phyloP scores from a whole-genome alignment of 2,797 vertebrate genomes.

The Oryzias dopingdopingensis region DNA sequence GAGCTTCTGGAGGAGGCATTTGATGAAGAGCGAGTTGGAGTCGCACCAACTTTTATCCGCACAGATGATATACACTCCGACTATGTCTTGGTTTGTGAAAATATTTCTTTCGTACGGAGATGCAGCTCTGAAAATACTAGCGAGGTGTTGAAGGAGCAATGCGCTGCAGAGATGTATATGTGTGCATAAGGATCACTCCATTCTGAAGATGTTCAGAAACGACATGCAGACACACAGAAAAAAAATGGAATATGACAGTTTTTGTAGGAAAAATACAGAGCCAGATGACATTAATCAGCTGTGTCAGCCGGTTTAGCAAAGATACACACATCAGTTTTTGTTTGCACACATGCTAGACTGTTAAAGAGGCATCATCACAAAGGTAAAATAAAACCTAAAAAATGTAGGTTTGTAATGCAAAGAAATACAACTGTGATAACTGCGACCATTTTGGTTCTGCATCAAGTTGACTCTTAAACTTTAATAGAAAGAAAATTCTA shows the following conservation, averaged over 20 bases:
- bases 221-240: neutral
- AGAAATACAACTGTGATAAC: conserved; percentile 39
- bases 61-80: conserved; percentile 31
- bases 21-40: conserved; percentile 44
- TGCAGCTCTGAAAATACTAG: no score
- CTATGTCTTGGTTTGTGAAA: conserved; percentile 23
- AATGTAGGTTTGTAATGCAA: conserved; percentile 51
- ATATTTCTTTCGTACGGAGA: conserved; percentile 1
- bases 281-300: conserved; percentile 2
- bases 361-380: conserved; percentile 49
- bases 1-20: conserved; percentile 37
- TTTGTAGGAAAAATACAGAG: conserved; percentile 10
- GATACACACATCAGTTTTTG: conserved; percentile 10
- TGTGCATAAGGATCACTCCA: no score
- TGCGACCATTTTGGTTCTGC: conserved; percentile 33
- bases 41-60: conserved; percentile 20
- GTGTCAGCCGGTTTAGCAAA: conserved; percentile 8
- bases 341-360: conserved; percentile 7
- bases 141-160: no score
- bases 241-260: neutral
- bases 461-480: conserved; percentile 4
- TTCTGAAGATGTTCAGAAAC: no score
- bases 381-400: conserved; percentile 49
- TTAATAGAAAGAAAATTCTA: conserved; percentile 2
- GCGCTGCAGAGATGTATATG: no score